Percentiles rank a stretch among this genome's conserved stretches.
phyloP scores from a whole-genome alignment of 1,140 invertebrate species.

The Bombus picipes region DNA sequence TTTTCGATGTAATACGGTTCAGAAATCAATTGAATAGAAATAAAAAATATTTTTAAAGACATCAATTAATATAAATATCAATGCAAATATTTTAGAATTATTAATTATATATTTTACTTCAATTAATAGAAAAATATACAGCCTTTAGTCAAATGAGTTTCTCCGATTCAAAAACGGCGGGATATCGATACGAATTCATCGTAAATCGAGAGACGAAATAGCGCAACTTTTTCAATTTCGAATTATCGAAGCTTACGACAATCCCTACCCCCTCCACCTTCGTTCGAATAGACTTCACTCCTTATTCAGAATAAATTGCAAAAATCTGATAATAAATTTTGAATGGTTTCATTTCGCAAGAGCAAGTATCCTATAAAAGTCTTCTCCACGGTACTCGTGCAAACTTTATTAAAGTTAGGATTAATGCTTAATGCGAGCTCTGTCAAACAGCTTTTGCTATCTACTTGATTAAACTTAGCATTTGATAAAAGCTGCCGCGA shows the following conservation, averaged over 20 bases:
- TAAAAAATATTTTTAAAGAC: no score
- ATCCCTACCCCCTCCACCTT: not conserved
- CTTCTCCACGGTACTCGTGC: not conserved
- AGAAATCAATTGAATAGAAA: no score
- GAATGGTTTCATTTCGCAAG: not conserved
- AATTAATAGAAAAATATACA: not conserved
- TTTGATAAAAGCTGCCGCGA: not conserved
- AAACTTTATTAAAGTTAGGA: not conserved
- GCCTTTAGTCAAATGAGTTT: not conserved
- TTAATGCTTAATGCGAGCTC: not conserved
- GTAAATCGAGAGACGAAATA: not conserved
- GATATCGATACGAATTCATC: not conserved
- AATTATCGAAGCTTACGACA: not conserved
- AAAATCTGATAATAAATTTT: conserved; percentile 1
- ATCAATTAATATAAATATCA: no score
- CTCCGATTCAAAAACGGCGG: not conserved
- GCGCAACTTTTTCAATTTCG: not conserved
- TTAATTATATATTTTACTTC: not conserved
- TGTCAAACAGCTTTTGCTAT: no score
- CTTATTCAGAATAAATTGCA: not conserved
- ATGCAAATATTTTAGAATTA: no score
- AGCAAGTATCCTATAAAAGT: not conserved
- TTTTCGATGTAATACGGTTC: not conserved
- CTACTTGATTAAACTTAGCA: not conserved
- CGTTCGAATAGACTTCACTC: not conserved